Evolutionary conservation across 2,113 vertebrate genomes (phyloP).

Genomic region (Paradoxurus hermaphroditus): DNA sequence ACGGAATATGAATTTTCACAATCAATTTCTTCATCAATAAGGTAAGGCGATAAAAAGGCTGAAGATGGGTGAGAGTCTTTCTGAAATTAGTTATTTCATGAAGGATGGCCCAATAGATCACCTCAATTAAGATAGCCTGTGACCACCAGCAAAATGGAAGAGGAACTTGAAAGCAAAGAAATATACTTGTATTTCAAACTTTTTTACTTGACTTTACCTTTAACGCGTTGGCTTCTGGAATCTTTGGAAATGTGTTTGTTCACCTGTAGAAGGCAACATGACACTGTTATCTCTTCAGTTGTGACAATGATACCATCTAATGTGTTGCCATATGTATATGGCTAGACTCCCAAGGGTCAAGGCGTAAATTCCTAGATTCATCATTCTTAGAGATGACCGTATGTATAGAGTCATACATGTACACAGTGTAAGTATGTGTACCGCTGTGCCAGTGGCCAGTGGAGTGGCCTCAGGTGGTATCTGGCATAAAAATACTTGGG

Average conservation of each 20-base stretch:
- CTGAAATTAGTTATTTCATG: background rate
- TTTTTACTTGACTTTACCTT: conserved; percentile 49
- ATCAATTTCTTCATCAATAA: background rate
- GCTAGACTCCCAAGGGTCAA: background rate
- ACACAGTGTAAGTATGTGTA: fast-evolving
- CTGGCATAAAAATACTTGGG: background rate
- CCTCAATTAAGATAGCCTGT: background rate
- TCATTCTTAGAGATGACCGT: background rate
- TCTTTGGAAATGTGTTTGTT: background rate
- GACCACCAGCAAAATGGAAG: background rate
- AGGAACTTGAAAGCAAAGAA: background rate
- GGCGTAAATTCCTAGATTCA: background rate
- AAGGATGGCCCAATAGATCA: background rate
- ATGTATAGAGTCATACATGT: fast-evolving
- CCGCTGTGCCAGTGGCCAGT: fast-evolving
- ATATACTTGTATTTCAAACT: background rate
- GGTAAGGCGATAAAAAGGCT: background rate
- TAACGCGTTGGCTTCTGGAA: background rate
- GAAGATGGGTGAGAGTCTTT: background rate
- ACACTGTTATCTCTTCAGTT: background rate
- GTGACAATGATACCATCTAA: background rate
- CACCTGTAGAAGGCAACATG: conserved; percentile 33
- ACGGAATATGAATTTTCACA: background rate
- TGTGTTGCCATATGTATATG: background rate
- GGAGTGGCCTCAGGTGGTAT: background rate